Evolutionary conservation across 2,797 vertebrate genomes (phyloP).

Genomic region (Notolepis coatsorum): DNA sequence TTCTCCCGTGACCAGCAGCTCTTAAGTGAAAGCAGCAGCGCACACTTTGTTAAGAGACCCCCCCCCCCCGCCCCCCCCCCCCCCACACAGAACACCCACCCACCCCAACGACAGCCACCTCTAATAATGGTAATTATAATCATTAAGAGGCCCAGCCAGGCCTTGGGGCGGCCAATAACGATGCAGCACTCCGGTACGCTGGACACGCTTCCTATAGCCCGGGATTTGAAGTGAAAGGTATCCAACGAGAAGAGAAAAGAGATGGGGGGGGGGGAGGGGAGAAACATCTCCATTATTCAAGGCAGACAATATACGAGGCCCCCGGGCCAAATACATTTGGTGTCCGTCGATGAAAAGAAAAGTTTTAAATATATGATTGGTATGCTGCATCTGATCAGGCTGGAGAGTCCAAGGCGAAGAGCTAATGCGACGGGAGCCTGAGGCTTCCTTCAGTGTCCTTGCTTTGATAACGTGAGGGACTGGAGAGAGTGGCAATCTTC

Average conservation of each 20-base stretch:
- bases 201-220: slow-evolving; percentile 11
- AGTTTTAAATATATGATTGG: slow-evolving; percentile 35
- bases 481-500: background rate
- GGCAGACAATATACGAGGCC: slow-evolving; percentile 45
- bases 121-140: slow-evolving; percentile 82
- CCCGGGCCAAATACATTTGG: slow-evolving; percentile 32
- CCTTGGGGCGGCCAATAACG: slow-evolving; percentile 71
- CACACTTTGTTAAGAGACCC: slow-evolving; percentile 54
- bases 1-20: slow-evolving; percentile 64
- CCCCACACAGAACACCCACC: too few species aligned
- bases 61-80: slow-evolving; percentile 38
- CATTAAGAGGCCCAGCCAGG: slow-evolving; percentile 72
- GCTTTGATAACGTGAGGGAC: background rate
- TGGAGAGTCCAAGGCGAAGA: slow-evolving; percentile 18
- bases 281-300: slow-evolving; percentile 49
- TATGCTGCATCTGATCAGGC: slow-evolving; percentile 41
- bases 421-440: slow-evolving; percentile 21
- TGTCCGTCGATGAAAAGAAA: slow-evolving; percentile 3
- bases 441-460: slow-evolving; percentile 14
- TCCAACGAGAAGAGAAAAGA: slow-evolving; percentile 61
- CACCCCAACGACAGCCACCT: slow-evolving; percentile 74
- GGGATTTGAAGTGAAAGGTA: slow-evolving; percentile 38
- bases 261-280: too few species aligned
- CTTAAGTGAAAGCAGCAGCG: slow-evolving; percentile 55
- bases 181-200: slow-evolving; percentile 43